Base-by-base conservation (phyloP, 2,113 vertebrate species). In the Lanius ludovicianus region DNA sequence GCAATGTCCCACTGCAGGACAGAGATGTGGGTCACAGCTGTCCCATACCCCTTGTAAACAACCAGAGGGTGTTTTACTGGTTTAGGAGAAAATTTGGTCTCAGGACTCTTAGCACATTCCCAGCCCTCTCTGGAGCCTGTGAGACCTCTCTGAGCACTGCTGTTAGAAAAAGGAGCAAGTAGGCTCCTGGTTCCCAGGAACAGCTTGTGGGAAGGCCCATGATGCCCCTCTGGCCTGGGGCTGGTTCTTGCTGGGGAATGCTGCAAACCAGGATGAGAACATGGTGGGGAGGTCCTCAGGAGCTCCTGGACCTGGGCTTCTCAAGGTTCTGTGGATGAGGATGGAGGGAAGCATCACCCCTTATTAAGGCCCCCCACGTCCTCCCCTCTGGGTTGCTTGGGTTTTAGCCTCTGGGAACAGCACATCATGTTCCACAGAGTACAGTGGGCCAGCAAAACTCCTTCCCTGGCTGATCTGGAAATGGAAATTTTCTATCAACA, bases 331-430 rank as follows among this genome's bases (percentile, higher is more conserved):
- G 27, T 1, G 4, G 55, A 84, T 2, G 0, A 68, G 35, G 42
- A 63, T 25, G 53, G 23, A 73, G 49, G 39, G 44, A 76, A 71
- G 13, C 25, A 60, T 49, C 37, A 37, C 10, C 14, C 11, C 21
- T 56, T 25, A 39, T 10, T 50, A 44, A 55, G 27, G 1, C 0
- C 2, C 17, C 23, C 16, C 3, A 2, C 0, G 0, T 56, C 57
- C 44, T 71, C 35, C 60, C 11, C 71, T 47, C 49, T 46, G n/a
- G 9, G n/a, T 37, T 37, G 37, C 37, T 37, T 37, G 79, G 59
- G 47, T 50, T 79, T 76, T 41, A 50, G 20, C 74, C 78, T 93
- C 39, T 50, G 65, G 44, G 23, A 90, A 31, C 39, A 77, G 76
- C 59, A 81, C 10, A 18, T 56, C 2, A 0, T 77, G 37, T 41